Base-by-base conservation (phyloP, 2,113 vertebrate species). In the Lepus timidus region DNA sequence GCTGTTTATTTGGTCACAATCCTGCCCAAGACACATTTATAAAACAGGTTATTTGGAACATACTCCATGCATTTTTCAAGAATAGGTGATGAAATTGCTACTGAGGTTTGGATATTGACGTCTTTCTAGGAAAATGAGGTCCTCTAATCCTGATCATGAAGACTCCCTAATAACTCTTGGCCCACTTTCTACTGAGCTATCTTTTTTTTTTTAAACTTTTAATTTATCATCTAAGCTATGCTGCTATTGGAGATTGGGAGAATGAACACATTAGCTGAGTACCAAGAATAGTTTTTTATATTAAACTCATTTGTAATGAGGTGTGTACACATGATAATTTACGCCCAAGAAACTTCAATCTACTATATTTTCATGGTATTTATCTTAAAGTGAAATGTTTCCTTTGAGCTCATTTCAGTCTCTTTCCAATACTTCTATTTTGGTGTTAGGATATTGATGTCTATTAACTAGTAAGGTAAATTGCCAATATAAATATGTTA, bases 361-460 rank as follows among this genome's bases (percentile, higher is more conserved):
- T 55, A 78, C 39, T 92, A 10, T 33, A 82, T 90, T 87, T 93
- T 90, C 61, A 67, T 62, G 52, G 25, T 67, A 71, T 93, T 96
- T 96, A 78, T 94, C n/a, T 96, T 89, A 79, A 93, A 58, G 87
- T 80, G 29, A 95, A 93, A 96, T 94, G 55, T 93, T 95, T 93
- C 75, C 78, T 92, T 85, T 94, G 85, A 92, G 52, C 3, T 85
- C 36, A 91, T 91, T 96, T 95, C 68, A 62, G 31, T 96, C 76
- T 93, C 85, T 83, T 95, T 88, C 36, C 61, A 79, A n/a, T 76
- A 71, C 55, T 94, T 95, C 85, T 94, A 52, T 92, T 94, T 90
- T 88, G 65, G 70, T 74, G 82, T 23, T 85, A 92, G 81, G 88
- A 94, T 96, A 97, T 84, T 92, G 84, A 96, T 95, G 36, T 85